Base-by-base conservation (phyloP, 2,888 invertebrate species). In the Heliconius charithonia region DNA sequence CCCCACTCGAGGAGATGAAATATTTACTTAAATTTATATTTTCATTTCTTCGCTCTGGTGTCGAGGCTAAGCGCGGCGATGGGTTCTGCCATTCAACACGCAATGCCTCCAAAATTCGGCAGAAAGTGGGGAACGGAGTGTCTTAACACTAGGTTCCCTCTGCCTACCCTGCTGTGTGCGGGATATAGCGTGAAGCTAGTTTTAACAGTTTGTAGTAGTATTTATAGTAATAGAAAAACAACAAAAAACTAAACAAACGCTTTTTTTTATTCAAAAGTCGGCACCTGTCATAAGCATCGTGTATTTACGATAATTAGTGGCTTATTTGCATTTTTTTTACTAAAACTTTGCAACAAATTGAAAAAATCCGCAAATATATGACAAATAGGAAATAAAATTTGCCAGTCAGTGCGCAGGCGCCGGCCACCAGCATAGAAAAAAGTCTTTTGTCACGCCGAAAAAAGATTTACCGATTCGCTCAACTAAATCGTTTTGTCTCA, bases 341-440 rank as follows among this genome's bases (percentile, higher is more conserved):
- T 10, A 37, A 16, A 41, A 69, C 16, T 45, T 37, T 25, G 16
- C 19, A 41, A 41, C 41, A 69, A 41, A 41, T 37, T 13, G 3
- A 16, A 72, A 71, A 67, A 76, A 78, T 75, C 22, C 77, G 71
- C 74, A 78, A 59, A 67, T 78, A 81, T 81, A 78, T 81, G 80
- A 81, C 82, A 80, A 79, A 74, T 72, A 80, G 80, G 80, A 80
- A 82, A 75, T 76, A 66, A 82, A 81, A 83, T 82, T 78, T 81
- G 85, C 86, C 81, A 86, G 85, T 85, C 86, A 85, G 82, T 82
- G 83, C 79, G 80, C 82, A 85, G 86, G 85, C 86, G 85, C 86
- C 85, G 84, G 75, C 81, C 81, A 82, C 82, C 82, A 79, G 77
- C 82, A 79, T 76, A 74, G 51, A 81, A 82, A 83, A 83, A 81